These are phyloP conservation scores for Chionoecetes opilio DNA, from an alignment of 1,140 invertebrate genomes.

Conservation along the genomic window DNA sequence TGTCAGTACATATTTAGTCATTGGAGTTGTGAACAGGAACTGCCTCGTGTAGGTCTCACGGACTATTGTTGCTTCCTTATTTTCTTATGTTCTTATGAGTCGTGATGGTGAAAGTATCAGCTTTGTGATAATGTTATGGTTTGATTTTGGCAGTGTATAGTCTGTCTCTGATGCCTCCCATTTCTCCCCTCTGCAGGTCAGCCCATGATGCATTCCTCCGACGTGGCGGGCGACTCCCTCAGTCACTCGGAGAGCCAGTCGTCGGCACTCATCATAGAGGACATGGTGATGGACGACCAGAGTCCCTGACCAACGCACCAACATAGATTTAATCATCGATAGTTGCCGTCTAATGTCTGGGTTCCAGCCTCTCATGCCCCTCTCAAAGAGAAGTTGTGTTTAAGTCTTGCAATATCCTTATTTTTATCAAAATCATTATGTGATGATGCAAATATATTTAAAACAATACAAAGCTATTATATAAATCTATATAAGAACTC, in stretches of 20 bases:
- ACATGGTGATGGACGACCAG: constrained; percentile 77
- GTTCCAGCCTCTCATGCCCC: background rate
- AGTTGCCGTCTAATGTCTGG: background rate
- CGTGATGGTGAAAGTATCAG: too few relatives aligned
- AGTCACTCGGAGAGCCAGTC: constrained; percentile 67
- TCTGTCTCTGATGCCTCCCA: too few relatives aligned
- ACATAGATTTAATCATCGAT: background rate
- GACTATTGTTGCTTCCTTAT: too few relatives aligned
- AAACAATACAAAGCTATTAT: background rate
- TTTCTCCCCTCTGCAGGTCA: constrained; percentile 50
- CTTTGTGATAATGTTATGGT: too few relatives aligned
- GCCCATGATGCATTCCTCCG: constrained; percentile 74
- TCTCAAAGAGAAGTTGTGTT: background rate
- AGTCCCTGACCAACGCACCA: constrained; percentile 45
- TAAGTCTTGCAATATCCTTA: constrained; percentile 2
- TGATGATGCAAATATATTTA: background rate
- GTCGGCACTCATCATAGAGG: constrained; percentile 70
- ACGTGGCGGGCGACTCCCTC: constrained; percentile 58
- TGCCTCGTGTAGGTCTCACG: too few relatives aligned
- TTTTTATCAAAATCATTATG: background rate
- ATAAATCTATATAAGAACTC: too few relatives aligned
- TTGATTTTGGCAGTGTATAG: too few relatives aligned
- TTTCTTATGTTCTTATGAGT: too few relatives aligned
- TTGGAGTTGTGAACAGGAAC: too few relatives aligned
- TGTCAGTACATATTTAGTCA: too few relatives aligned